Percentiles rank a stretch among this genome's conserved stretches.
Evolutionary conservation across 2,797 vertebrate species (phyloP).

Genomic region (Sebastes alutus): DNA sequence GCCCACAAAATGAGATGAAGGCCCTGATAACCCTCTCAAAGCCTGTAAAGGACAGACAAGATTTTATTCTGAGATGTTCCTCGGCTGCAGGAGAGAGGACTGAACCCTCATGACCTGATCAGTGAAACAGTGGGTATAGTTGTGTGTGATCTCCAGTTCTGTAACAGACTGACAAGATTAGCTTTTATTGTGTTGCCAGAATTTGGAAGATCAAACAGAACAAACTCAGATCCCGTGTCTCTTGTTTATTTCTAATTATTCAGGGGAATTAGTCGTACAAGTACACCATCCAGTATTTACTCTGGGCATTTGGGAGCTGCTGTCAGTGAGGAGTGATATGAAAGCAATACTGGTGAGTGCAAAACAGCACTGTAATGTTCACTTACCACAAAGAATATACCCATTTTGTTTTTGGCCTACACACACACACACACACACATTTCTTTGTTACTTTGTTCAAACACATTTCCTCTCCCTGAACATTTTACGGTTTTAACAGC

Average conservation of each 20-base stretch:
- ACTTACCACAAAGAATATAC: not conserved
- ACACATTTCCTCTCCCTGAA: not conserved
- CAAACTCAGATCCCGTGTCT: constrained; percentile 2
- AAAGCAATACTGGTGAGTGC: not conserved
- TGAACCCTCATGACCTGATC: constrained; percentile 15
- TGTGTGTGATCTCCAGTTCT: not conserved
- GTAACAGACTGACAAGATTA: constrained; percentile 2
- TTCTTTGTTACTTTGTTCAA: not conserved
- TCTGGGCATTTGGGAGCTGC: constrained; percentile 10
- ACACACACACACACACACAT: not conserved
- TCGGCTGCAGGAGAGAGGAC: not conserved
- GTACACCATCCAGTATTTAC: constrained; percentile 15
- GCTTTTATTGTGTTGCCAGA: constrained; percentile 6
- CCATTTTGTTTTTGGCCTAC: not conserved
- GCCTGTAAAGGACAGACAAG: not conserved
- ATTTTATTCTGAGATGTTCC: constrained; percentile 12
- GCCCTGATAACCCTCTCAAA: constrained; percentile 10
- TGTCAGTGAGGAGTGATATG: constrained; percentile 1
- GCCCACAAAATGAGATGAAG: constrained; percentile 1
- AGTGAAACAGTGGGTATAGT: constrained; percentile 1
- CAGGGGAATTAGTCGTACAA: constrained; percentile 8
- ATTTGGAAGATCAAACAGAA: constrained; percentile 10
- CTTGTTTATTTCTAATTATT: constrained; percentile 20
- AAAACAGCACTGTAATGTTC: not conserved
- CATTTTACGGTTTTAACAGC: not conserved